Conservation (phyloP, 92 coral and sea anemone species). For the Porites evermanni region DNA sequence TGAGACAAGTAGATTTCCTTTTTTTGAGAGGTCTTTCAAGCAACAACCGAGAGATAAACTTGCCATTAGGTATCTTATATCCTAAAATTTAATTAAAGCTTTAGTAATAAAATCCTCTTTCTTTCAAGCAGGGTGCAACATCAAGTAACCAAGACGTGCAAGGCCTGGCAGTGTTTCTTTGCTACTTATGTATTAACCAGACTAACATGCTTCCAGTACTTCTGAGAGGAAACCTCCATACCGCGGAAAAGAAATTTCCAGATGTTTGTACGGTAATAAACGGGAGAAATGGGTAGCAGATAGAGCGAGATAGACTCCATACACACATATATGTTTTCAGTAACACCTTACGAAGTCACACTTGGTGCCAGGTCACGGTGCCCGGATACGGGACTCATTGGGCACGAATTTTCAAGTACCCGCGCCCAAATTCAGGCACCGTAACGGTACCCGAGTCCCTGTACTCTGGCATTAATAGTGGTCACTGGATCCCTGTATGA, state of each 20-base stretch:
- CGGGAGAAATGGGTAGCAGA: neutral
- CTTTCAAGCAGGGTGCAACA: slow-evolving; percentile 34
- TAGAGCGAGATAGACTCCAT: neutral
- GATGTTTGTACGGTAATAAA: slow-evolving; percentile 17
- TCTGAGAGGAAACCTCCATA: neutral
- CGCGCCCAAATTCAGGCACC: too few relatives aligned
- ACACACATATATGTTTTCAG: too few relatives aligned
- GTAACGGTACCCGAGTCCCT: too few relatives aligned
- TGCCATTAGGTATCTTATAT: neutral
- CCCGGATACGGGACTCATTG: too few relatives aligned
- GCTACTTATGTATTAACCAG: slow-evolving; percentile 57
- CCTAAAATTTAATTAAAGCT: too few relatives aligned
- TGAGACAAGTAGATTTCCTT: too few relatives aligned
- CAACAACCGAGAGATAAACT: neutral
- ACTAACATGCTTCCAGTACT: slow-evolving; percentile 8
- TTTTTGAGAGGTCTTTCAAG: too few relatives aligned
- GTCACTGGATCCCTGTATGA: too few relatives aligned
- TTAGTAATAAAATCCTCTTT: neutral
- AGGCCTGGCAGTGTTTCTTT: slow-evolving; percentile 75
- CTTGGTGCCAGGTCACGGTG: too few relatives aligned
- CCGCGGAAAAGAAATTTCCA: neutral
- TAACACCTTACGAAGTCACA: too few relatives aligned
- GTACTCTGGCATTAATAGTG: too few relatives aligned
- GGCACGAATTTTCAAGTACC: too few relatives aligned
- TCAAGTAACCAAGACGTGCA: slow-evolving; percentile 38